Evolutionary conservation across 2,113 vertebrate genomes (phyloP), one percentile per base, ranked within the genome.

Genomic region (Montifringilla adamsi): DNA sequence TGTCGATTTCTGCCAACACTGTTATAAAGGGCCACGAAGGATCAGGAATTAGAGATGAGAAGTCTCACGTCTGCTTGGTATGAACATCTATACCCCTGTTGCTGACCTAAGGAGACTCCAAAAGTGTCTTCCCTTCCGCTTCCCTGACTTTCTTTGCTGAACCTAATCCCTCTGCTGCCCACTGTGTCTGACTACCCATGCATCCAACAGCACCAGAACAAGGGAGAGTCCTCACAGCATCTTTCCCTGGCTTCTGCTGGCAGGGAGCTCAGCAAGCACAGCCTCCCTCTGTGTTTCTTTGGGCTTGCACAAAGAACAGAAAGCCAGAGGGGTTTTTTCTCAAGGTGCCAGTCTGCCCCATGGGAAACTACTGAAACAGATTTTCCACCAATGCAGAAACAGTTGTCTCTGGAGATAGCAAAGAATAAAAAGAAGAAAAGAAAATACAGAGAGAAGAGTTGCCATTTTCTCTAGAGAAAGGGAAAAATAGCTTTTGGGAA

Each of bases 281-380:
- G 22, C 9, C 10, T 82, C 30, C 5, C 27, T 55, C 52, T 63
- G 17, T 0, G 0, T 39, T 47, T 78, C 2, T 17, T 35, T 77
- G 47, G 21, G 4, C 27, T 69, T 3, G 1, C 7, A 20, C 13
- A 30, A 31, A 43, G 58, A 77, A 39, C 8, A 41, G 43, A 70
- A 90, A 56, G 17, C 30, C n/a, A 43, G 0, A 17, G 13, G 31
- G 20, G 1, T 22, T 82, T 75, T 56, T 3, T 3, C 43, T 86
- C 49, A 44, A n/a, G 50, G 20, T 47, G 15, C 5, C 28, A 10
- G 6, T 69, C 14, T 72, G 16, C 13, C 41, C 26, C 13, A 7
- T 3, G 4, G 22, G 52, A 73, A 82, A 30, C 11, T 15, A 9
- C 2, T 26, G 52, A 84, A 91, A 83, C 4, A 17, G 19, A 16